phyloP scores from a whole-genome alignment of 2,113 vertebrate species.

The Neodon shergylaensis region DNA sequence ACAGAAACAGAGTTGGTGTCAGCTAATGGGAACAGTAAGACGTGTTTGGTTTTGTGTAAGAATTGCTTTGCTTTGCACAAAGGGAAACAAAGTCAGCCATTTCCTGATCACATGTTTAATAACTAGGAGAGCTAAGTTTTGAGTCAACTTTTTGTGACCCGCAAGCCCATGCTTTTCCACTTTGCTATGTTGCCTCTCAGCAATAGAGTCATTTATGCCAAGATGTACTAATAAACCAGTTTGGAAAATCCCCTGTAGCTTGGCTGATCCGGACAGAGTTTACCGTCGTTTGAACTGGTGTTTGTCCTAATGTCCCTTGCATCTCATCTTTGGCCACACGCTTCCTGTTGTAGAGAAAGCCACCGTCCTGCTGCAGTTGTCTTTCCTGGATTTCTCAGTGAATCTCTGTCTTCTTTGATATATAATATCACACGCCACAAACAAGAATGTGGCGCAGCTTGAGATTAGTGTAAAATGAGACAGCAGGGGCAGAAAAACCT shows the following conservation, averaged over 20 bases:
- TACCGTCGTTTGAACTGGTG: not conserved
- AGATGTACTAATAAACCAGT: not conserved
- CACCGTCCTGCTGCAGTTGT: constrained; percentile 26
- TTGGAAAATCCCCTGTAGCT: not conserved
- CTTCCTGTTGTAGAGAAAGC: constrained; percentile 38
- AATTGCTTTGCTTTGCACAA: constrained; percentile 38
- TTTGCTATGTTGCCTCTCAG: not conserved
- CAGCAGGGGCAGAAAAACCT: constrained; percentile 12
- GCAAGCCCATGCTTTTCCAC: not conserved
- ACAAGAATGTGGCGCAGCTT: constrained; percentile 6
- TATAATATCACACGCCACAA: constrained; percentile 52
- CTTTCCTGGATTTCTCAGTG: constrained; percentile 71
- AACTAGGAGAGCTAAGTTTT: not conserved
- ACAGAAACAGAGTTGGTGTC: not conserved
- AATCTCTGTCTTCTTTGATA: constrained; percentile 70
- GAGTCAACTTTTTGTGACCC: not conserved
- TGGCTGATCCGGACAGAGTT: not conserved
- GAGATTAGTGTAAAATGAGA: constrained; percentile 48
- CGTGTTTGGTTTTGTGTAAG: constrained; percentile 3
- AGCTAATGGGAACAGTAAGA: constrained; percentile 32
- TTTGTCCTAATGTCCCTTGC: not conserved
- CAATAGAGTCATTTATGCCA: not conserved
- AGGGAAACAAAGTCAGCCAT: not conserved
- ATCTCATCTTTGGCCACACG: not conserved
- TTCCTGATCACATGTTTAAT: constrained; percentile 11